Evolutionary conservation across 1,140 invertebrate genomes (phyloP).

Genomic region (Saccostrea echinata): DNA sequence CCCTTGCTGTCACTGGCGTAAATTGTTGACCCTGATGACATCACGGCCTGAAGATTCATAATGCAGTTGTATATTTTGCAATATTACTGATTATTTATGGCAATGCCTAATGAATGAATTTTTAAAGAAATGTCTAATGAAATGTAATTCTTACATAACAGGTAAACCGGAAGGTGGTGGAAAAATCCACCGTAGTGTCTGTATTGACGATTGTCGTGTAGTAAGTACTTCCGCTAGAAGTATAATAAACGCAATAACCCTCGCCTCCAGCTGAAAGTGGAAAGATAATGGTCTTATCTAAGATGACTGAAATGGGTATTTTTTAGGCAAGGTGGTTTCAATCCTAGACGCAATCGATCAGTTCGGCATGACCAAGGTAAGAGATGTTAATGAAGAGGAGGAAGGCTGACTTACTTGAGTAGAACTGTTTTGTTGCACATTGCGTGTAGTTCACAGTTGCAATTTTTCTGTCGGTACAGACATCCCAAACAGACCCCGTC

Average conservation of each 20-base stretch:
- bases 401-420: slow-evolving; percentile 42
- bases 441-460: slow-evolving; percentile 52
- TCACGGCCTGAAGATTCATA: neutral
- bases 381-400: too few relatives aligned
- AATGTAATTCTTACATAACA: slow-evolving; percentile 34
- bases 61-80: neutral
- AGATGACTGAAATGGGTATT: too few relatives aligned
- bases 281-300: neutral
- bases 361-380: too few relatives aligned
- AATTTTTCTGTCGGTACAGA: slow-evolving; percentile 45
- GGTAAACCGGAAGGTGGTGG: slow-evolving; percentile 46
- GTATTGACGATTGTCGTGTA: slow-evolving; percentile 41
- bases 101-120: too few relatives aligned
- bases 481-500: slow-evolving; percentile 52
- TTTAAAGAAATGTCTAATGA: too few relatives aligned
- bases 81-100: too few relatives aligned
- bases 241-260: slow-evolving; percentile 31
- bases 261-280: slow-evolving; percentile 31
- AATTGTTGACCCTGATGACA: slow-evolving; percentile 16
- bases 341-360: too few relatives aligned
- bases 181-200: slow-evolving; percentile 33
- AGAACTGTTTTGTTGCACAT: slow-evolving; percentile 44
- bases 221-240: slow-evolving; percentile 6
- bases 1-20: slow-evolving; percentile 33
- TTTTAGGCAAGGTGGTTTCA: neutral